Percentiles rank a stretch among this genome's conserved stretches.
phyloP scores from a whole-genome alignment of 1,140 invertebrate genomes.

The Marisa cornuarietis region DNA sequence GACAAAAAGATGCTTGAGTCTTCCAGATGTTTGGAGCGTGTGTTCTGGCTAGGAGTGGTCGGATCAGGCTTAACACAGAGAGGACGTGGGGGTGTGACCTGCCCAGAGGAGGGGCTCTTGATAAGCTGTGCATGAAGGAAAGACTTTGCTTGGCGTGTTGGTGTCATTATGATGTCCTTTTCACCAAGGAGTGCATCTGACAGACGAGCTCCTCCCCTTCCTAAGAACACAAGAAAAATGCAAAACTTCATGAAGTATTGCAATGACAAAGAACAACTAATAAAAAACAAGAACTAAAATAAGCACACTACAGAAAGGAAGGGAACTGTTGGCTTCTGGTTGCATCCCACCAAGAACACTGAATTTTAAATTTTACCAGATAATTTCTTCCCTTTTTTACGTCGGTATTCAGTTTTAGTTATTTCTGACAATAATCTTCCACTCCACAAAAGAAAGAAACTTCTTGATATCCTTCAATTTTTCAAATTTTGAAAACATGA shows the following conservation, averaged over 20 bases:
- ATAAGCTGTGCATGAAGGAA: conserved; percentile 4
- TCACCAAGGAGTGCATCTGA: not conserved
- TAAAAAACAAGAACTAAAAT: no score
- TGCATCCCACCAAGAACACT: no score
- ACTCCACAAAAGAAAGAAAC: no score
- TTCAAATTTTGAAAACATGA: not conserved
- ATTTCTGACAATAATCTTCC: no score
- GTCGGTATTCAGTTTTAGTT: no score
- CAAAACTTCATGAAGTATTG: not conserved
- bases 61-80: not conserved
- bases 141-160: conserved; percentile 5
- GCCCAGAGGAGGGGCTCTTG: conserved; percentile 3
- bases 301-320: no score
- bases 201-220: not conserved
- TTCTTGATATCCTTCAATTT: not conserved
- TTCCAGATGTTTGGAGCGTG: conserved; percentile 27
- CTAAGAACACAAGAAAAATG: not conserved
- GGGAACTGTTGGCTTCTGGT: no score
- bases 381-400: no score
- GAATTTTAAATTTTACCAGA: no score
- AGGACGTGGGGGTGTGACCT: not conserved
- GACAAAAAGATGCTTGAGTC: not conserved
- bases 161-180: not conserved
- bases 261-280: not conserved
- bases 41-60: conserved; percentile 34